Evolutionary conservation across 1,140 invertebrate genomes (phyloP), one percentile per base, ranked within the genome.

Genomic region (Carcinoscorpius rotundicauda): DNA sequence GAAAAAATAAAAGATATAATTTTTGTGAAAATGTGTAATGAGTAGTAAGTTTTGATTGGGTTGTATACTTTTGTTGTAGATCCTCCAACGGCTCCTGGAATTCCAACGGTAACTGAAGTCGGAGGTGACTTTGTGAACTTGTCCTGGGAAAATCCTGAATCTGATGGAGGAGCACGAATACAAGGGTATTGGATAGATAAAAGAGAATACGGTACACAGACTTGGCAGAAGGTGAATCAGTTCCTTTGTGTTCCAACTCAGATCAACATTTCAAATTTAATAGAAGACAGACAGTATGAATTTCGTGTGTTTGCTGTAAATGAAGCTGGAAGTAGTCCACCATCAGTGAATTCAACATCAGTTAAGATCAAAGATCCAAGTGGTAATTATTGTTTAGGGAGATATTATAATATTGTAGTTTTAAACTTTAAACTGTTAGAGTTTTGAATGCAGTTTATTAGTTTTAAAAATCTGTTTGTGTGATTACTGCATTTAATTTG

Each of bases 231-330:
- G 60, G 91, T 96, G 51, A 98, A 98, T 78, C 83, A 85, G 4
- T 81, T 82, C 0, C 66, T 97, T 87, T 71, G 68, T 60, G 68
- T 69, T 56, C 64, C 71, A n/a, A 70, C 69, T 3, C 71, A 72
- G 53, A 70, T 96, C 69, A 98, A 98, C 78, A 88, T 97, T 71
- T 82, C 86, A n/a, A 97, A 98, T 78, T 81, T 99, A 4, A 95
- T 99, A 70, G 97, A 99, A 80, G 93, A 93, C 57, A 82, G 94
- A 48, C 88, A 93, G 73, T 99, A 99, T 77, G 95, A 98, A 78
- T 99, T 99, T 84, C 81, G 94, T n/a, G 88, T 99, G 8, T 91
- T 92, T 74, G 97, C 97, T 10, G 91, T 96, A 76, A 99, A 99
- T 76, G 88, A 89, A 68, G 92, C 93, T 53, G 95, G 95, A 1